Evolutionary conservation across 2,113 vertebrate species (phyloP).

Genomic region (Ceratotherium simum): DNA sequence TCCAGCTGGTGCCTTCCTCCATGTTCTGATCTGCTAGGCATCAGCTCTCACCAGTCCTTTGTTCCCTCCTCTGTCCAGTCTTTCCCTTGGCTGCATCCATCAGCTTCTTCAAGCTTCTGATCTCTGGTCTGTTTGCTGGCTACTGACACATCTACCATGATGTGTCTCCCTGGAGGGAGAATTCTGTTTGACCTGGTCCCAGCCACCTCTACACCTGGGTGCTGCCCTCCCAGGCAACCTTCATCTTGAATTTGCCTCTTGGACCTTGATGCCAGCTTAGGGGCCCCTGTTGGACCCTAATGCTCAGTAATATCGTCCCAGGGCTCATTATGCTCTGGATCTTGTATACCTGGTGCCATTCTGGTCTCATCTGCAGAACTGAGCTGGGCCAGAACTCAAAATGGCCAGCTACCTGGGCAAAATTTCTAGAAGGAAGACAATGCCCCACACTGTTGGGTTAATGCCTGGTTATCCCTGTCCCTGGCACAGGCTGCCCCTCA

Average conservation of each 20-base stretch:
- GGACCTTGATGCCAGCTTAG: neutral
- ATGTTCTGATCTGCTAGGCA: neutral
- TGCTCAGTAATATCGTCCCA: neutral
- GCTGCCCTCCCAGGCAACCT: neutral
- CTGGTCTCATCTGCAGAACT: neutral
- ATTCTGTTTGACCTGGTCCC: neutral
- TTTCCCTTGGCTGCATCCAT: neutral
- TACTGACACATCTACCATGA: neutral
- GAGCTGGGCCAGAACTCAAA: neutral
- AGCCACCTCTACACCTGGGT: neutral
- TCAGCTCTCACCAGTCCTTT: neutral
- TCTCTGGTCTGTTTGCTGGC: neutral
- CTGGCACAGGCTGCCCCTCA: neutral
- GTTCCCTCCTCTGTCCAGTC: neutral
- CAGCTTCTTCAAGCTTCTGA: neutral
- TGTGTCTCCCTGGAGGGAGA: neutral
- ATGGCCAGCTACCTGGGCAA: neutral
- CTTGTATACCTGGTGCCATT: neutral
- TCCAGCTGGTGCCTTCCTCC: neutral
- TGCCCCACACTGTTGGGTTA: neutral
- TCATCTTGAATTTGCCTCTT: neutral
- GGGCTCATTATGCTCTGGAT: neutral
- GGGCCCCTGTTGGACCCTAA: neutral
- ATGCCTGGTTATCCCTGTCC: neutral
- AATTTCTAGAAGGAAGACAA: neutral